Evolutionary conservation across 1,140 invertebrate species (phyloP).

Genomic region (Oppia nitens): DNA sequence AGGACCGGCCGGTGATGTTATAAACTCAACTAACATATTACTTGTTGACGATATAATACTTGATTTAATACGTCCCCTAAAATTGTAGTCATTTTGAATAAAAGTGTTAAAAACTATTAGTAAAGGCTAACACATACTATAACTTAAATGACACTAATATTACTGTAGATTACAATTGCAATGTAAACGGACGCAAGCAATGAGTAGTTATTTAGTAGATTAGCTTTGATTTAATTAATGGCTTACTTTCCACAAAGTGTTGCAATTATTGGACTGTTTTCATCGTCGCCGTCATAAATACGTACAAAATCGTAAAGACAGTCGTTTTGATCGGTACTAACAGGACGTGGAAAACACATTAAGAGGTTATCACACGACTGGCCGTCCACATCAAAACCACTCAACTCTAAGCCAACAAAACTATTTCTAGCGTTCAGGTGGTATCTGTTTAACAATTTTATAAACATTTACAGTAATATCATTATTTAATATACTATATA

Average conservation of each 20-base stretch:
- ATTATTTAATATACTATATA: no score
- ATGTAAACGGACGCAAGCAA: not conserved
- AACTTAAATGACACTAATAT: not conserved
- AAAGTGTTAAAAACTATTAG: not conserved
- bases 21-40: conserved; percentile 74
- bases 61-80: conserved; percentile 75
- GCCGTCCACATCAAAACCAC: conserved; percentile 66
- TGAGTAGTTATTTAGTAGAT: not conserved
- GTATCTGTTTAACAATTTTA: conserved; percentile 10
- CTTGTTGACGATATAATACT: conserved; percentile 78
- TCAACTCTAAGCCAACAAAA: conserved; percentile 20
- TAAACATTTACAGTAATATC: no score
- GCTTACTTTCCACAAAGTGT: conserved; percentile 65
- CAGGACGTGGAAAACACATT: conserved; percentile 78
- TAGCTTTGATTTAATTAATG: no score
- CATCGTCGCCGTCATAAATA: conserved; percentile 76
- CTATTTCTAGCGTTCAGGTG: conserved; percentile 18
- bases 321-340: conserved; percentile 40
- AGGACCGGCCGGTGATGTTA: conserved; percentile 54
- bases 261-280: conserved; percentile 63
- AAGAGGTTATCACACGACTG: conserved; percentile 84
- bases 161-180: not conserved
- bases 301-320: conserved; percentile 76
- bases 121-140: not conserved
- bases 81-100: not conserved